Conservation (phyloP, 2,888 invertebrate species). For the Lottia scabra region DNA sequence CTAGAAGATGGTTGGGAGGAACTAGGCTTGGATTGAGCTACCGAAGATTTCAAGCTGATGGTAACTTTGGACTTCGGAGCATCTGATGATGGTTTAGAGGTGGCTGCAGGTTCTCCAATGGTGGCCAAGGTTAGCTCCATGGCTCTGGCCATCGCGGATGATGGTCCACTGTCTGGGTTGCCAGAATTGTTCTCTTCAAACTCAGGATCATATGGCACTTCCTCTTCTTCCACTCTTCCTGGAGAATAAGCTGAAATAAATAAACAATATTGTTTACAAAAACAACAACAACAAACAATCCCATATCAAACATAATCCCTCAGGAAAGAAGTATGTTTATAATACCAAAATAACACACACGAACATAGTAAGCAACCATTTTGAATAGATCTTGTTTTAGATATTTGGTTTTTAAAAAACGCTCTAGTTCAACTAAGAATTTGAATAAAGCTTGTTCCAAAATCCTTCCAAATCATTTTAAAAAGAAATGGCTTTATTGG, state of each 20-base stretch:
- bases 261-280: too few relatives aligned
- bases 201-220: slow-evolving; percentile 5
- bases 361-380: too few relatives aligned
- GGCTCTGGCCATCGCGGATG: neutral
- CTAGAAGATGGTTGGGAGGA: neutral
- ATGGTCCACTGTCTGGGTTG: slow-evolving; percentile 27
- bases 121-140: neutral
- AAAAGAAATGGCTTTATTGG: too few relatives aligned
- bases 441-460: too few relatives aligned
- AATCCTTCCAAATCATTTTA: too few relatives aligned
- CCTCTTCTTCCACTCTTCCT: slow-evolving; percentile 11
- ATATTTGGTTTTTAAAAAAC: too few relatives aligned
- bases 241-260: neutral
- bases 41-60: neutral
- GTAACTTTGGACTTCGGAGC: neutral
- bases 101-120: neutral
- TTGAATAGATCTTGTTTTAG: too few relatives aligned
- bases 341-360: too few relatives aligned
- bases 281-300: too few relatives aligned
- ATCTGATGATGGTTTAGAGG: neutral
- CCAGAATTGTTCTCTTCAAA: neutral
- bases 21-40: neutral
- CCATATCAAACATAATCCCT: too few relatives aligned
- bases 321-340: too few relatives aligned
- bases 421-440: too few relatives aligned